These are phyloP conservation scores for Xanthorhoe designata DNA, from an alignment of 2,888 invertebrate genomes.

Conservation along the genomic window DNA sequence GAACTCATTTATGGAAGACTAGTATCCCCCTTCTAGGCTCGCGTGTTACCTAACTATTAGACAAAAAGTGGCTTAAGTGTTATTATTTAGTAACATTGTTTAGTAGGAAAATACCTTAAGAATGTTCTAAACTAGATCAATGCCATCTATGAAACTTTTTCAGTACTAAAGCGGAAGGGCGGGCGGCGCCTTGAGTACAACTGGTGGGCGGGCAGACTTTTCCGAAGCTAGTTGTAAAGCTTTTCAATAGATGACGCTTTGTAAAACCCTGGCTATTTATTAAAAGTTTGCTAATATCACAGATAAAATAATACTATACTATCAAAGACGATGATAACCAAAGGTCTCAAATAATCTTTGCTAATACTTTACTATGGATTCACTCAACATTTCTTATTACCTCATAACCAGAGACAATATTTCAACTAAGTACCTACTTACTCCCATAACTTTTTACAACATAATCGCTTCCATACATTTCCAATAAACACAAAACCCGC, in stretches of 20 bases:
- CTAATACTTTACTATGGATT: too few relatives aligned
- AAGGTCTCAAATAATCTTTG: too few relatives aligned
- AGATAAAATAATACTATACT: too few relatives aligned
- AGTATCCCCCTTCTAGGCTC: too few relatives aligned
- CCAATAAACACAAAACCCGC: conserved; percentile 20
- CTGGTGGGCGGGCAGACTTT: conserved; percentile 29
- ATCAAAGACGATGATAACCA: too few relatives aligned
- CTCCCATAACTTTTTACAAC: conserved; percentile 6
- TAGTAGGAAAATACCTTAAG: too few relatives aligned
- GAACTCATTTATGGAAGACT: too few relatives aligned
- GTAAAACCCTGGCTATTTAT: background rate
- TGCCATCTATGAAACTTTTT: conserved; percentile 25
- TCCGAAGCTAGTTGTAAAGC: conserved; percentile 16
- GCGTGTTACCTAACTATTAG: too few relatives aligned
- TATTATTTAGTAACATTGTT: too few relatives aligned
- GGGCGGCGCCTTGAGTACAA: conserved; percentile 23
- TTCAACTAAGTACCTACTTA: background rate
- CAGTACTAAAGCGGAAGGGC: conserved; percentile 27
- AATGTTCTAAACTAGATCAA: background rate
- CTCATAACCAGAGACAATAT: background rate
- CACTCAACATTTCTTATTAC: too few relatives aligned
- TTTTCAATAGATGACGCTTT: conserved; percentile 37
- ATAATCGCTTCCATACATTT: conserved; percentile 2
- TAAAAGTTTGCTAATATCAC: background rate
- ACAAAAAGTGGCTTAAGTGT: too few relatives aligned